A percentile compares a stretch with the other conserved stretches of the same genome.
Conservation (phyloP, 2,888 invertebrate species). For the Drosophila bunnanda region DNA sequence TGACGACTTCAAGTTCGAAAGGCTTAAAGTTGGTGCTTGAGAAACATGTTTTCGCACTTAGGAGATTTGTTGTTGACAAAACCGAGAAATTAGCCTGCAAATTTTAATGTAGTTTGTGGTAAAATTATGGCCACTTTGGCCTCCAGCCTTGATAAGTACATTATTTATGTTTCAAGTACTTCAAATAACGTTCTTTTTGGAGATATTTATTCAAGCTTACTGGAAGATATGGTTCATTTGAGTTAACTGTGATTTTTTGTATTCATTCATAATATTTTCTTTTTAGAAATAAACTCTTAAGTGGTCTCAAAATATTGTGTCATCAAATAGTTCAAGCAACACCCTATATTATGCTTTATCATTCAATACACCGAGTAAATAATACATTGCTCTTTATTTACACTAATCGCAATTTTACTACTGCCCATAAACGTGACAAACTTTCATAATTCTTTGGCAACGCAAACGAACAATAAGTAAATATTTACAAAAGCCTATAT, state of each 20-base stretch:
- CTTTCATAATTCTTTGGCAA: slow-evolving; percentile 61
- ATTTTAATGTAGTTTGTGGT: slow-evolving; percentile 2
- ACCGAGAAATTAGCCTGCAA: slow-evolving; percentile 5
- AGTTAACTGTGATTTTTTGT: background rate
- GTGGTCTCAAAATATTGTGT: background rate
- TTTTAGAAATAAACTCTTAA: too few relatives aligned
- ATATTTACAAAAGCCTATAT: slow-evolving; percentile 32
- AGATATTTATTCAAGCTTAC: too few relatives aligned
- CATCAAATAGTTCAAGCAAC: background rate
- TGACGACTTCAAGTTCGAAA: slow-evolving; percentile 21
- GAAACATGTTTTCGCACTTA: slow-evolving; percentile 48
- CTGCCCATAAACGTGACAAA: slow-evolving; percentile 70
- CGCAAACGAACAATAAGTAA: slow-evolving; percentile 16
- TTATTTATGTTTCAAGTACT: background rate
- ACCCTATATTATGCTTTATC: slow-evolving; percentile 16
- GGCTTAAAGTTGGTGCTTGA: slow-evolving; percentile 34
- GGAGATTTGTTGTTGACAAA: slow-evolving; percentile 38
- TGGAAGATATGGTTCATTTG: background rate
- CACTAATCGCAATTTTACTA: slow-evolving; percentile 36
- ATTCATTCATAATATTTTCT: background rate
- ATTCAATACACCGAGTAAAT: slow-evolving; percentile 25
- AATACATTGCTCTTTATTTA: slow-evolving; percentile 31
- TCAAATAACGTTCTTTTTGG: background rate
- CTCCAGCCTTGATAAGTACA: too few relatives aligned
- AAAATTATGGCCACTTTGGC: slow-evolving; percentile 1